These are phyloP conservation scores for Bicyclus anynana DNA, from an alignment of 1,140 invertebrate genomes.

Conservation along the genomic window DNA sequence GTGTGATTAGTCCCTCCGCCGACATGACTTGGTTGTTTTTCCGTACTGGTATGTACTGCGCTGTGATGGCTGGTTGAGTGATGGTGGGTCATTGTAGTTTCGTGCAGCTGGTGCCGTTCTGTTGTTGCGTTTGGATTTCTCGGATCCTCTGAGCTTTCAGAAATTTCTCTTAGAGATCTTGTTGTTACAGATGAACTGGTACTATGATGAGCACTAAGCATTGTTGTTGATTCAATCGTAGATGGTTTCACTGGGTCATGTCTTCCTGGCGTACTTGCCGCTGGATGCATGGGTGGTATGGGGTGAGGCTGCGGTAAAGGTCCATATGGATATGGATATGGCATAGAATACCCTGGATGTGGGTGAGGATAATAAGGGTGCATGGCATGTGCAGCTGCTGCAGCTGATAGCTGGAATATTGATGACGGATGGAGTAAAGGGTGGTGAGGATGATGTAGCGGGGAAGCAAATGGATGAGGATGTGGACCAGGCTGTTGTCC, in stretches of 20 bases:
- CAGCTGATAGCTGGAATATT: conserved; percentile 77
- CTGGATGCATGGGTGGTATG: conserved; percentile 82
- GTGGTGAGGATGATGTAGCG: conserved; percentile 80
- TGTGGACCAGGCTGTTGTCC: conserved; percentile 81
- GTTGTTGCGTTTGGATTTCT: conserved; percentile 68
- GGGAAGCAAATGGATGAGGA: conserved; percentile 79
- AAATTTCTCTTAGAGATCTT: conserved; percentile 78
- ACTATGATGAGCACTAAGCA: conserved; percentile 82
- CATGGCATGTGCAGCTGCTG: conserved; percentile 79
- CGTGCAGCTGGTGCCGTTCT: conserved; percentile 78
- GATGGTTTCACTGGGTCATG: conserved; percentile 73
- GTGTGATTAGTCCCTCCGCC: conserved; percentile 77
- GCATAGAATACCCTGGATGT: conserved; percentile 82
- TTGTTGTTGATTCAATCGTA: conserved; percentile 82
- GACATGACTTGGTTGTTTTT: conserved; percentile 78
- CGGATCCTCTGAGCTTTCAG: conserved; percentile 74
- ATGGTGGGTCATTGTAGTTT: conserved; percentile 80
- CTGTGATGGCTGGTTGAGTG: conserved; percentile 81
- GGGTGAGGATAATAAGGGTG: conserved; percentile 84
- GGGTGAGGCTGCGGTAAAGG: conserved; percentile 84
- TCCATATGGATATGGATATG: conserved; percentile 83
- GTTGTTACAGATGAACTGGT: conserved; percentile 80
- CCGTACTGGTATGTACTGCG: conserved; percentile 80
- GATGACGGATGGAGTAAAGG: conserved; percentile 83
- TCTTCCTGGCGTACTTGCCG: conserved; percentile 72